These are phyloP conservation scores for Lasioglossum figueresi DNA, from an alignment of 2,888 invertebrate species.

Conservation along the genomic window DNA sequence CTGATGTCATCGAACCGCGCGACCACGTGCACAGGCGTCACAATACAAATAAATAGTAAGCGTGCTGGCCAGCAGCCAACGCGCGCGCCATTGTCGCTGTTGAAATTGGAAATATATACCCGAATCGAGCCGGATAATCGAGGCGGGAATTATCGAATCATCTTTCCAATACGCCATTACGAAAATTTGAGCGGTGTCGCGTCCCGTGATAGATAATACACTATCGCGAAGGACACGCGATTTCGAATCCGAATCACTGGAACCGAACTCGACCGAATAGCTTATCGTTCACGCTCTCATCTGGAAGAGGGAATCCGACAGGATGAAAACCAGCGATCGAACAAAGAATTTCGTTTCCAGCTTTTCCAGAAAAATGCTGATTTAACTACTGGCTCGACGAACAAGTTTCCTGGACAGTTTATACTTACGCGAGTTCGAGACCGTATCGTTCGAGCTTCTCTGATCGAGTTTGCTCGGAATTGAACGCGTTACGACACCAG, in stretches of 20 bases:
- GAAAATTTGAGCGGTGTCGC: slow-evolving; percentile 15
- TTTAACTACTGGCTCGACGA: background rate
- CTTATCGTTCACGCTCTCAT: background rate
- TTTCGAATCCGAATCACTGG: background rate
- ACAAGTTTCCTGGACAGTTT: background rate
- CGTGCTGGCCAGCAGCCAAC: slow-evolving; percentile 60
- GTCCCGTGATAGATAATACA: background rate
- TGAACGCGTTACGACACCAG: slow-evolving; percentile 7
- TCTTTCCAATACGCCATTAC: slow-evolving; percentile 7
- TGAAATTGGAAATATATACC: slow-evolving; percentile 60
- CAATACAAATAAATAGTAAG: slow-evolving; percentile 69
- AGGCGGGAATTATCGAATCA: slow-evolving; percentile 33
- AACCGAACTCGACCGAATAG: background rate
- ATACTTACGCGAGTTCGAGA: background rate
- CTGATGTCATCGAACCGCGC: slow-evolving; percentile 61
- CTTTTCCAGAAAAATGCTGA: background rate
- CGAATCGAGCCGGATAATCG: slow-evolving; percentile 34
- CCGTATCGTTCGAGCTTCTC: background rate
- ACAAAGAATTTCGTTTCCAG: background rate
- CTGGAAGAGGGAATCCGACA: background rate
- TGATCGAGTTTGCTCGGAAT: background rate
- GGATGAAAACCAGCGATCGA: background rate
- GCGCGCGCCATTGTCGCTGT: slow-evolving; percentile 55
- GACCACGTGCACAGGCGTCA: slow-evolving; percentile 58
- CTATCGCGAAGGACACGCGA: background rate